Base-by-base conservation (phyloP, 37 sponge, comb jelly and placozoan genomes). In the Dysidea cf. avara region DNA sequence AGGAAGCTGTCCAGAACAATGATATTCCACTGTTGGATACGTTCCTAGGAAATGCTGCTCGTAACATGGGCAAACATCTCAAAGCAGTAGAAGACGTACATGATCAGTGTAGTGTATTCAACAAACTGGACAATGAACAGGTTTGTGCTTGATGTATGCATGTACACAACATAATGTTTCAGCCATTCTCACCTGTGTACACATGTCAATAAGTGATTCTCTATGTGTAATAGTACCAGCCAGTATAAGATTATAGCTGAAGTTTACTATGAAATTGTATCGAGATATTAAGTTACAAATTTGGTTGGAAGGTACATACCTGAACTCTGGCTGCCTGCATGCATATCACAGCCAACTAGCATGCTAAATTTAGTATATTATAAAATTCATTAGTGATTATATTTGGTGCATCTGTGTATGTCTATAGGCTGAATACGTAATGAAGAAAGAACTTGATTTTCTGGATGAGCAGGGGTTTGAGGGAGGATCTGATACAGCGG, bases 61-160 rank as follows among this genome's bases (percentile, higher is more conserved):
- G 25, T 21, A 54, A 67, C 1, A 1, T 87, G 72, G 82, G 77
- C 9, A 87, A 81, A 60, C 37, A 71, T 24, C 77, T 87, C n/a
- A 28, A 80, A 24, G 76, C 71, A 7, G n/a, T 87, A 20, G 87
- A 87, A 31, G 43, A 22, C 13, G 70, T 55, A 4, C 16, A 50
- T 3, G 87, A 87, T 28, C 87, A 87, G 20, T 80, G 81, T 34
- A 14, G 58, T 17, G 82, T 82, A 21, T 55, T 81, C 29, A 87
- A 87, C 39, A 60, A 18, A 34, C 72, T 87, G 20, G 37, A 56
- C 5, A 21, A 53, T n/a, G 7, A 20, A n/a, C 53, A 79, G 24
- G 80, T 79, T 13, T 34, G 80, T 25, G 25, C 52, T 18, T 18
- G 52, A 18, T 49, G 52, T 49, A 49, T 16, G 16, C 13, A 49